These are phyloP conservation scores for Craseonycteris thonglongyai DNA, from an alignment of 2,113 vertebrate species.

Conservation along the genomic window DNA sequence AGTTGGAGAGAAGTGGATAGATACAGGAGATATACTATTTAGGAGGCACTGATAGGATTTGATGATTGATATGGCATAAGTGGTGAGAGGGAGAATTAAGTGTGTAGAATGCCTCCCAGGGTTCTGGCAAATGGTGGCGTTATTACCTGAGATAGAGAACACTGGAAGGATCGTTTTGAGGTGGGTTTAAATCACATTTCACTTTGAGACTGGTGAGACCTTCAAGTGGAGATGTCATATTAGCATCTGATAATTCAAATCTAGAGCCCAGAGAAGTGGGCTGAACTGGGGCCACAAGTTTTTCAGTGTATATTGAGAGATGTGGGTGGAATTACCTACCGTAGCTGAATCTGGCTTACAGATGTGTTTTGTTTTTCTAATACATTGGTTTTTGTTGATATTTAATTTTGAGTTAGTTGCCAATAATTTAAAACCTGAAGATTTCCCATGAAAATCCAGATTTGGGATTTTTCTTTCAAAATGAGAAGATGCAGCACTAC, in stretches of 20 bases:
- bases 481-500: not conserved
- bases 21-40: not conserved
- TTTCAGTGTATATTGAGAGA: constrained; percentile 1
- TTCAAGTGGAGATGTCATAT: not conserved
- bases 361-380: constrained; percentile 37
- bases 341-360: constrained; percentile 9
- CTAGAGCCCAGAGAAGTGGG: not conserved
- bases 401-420: constrained; percentile 33
- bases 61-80: not conserved
- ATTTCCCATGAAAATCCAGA: constrained; percentile 43
- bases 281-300: not conserved
- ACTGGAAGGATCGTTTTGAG: not conserved
- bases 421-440: constrained; percentile 28
- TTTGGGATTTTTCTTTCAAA: not conserved
- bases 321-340: not conserved
- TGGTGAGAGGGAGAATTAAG: not conserved
- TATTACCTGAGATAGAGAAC: not conserved
- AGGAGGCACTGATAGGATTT: not conserved
- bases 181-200: constrained; percentile 23
- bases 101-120: not conserved
- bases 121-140: not conserved
- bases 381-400: constrained; percentile 3
- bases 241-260: constrained; percentile 25
- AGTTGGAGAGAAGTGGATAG: not conserved
- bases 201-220: not conserved